phyloP scores from a whole-genome alignment of 2,797 vertebrate genomes.

The Phoebastria nigripes region DNA sequence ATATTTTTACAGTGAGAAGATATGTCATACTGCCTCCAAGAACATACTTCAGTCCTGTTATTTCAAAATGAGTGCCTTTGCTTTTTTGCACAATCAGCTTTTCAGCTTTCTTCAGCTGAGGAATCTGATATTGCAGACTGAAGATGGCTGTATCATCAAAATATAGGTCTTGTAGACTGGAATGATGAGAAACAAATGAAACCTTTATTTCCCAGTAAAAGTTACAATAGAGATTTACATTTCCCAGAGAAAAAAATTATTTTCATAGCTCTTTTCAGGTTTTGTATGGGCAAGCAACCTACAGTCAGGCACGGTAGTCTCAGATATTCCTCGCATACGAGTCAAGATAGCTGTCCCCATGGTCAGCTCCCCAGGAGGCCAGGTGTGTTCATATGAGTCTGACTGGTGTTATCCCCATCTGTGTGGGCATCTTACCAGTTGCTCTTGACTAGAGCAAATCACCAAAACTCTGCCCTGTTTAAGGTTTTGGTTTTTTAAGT shows the following conservation, averaged over 20 bases:
- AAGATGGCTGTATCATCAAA: background rate
- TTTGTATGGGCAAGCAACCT: background rate
- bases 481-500: background rate
- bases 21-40: background rate
- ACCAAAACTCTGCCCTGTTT: background rate
- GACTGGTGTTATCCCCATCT: background rate
- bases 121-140: background rate
- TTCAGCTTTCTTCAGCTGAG: background rate
- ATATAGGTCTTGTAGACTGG: background rate
- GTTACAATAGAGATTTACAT: background rate
- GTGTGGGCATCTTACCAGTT: background rate
- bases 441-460: background rate
- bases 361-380: background rate
- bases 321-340: accelerated
- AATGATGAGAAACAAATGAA: background rate
- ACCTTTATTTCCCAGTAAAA: background rate
- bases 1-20: background rate
- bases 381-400: background rate
- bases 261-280: background rate
- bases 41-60: background rate
- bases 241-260: background rate
- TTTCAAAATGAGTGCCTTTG: background rate
- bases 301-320: background rate
- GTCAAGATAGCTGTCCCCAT: accelerated
- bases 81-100: background rate